phyloP scores from a whole-genome alignment of 2,797 vertebrate genomes.

The Helostoma temminkii region DNA sequence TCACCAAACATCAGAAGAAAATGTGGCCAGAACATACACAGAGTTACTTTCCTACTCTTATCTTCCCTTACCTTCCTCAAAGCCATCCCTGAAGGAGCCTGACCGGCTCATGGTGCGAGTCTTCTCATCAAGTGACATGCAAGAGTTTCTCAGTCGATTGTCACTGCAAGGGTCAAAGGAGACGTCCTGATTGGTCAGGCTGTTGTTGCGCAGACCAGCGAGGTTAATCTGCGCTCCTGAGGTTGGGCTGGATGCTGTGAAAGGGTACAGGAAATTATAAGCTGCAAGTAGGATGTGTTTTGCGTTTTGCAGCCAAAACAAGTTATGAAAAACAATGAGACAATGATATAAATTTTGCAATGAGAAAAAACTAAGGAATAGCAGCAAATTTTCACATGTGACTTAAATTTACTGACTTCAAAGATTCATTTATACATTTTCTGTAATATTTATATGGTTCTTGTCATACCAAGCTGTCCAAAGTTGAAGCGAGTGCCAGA shows the following conservation, averaged over 20 bases:
- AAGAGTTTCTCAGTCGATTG: constrained; percentile 94
- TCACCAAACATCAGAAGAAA: constrained; percentile 10
- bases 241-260: constrained; percentile 91
- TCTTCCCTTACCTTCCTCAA: constrained; percentile 93
- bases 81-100: constrained; percentile 96
- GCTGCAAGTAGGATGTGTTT: not conserved
- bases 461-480: constrained; percentile 90
- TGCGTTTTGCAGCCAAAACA: too few species aligned
- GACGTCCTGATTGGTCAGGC: constrained; percentile 91
- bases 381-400: too few species aligned
- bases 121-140: constrained; percentile 97
- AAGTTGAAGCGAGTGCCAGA: constrained; percentile 97
- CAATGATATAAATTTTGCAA: too few species aligned
- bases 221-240: constrained; percentile 91
- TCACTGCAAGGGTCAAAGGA: constrained; percentile 89
- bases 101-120: constrained; percentile 96
- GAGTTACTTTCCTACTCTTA: not conserved
- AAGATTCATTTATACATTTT: too few species aligned
- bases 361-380: too few species aligned
- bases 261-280: not conserved
- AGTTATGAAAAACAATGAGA: too few species aligned
- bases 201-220: constrained; percentile 90
- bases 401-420: too few species aligned
- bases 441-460: too few species aligned
- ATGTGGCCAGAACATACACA: constrained; percentile 11